These are phyloP conservation scores for Solenopsis invicta DNA, from an alignment of 1,140 invertebrate genomes.

Conservation along the genomic window DNA sequence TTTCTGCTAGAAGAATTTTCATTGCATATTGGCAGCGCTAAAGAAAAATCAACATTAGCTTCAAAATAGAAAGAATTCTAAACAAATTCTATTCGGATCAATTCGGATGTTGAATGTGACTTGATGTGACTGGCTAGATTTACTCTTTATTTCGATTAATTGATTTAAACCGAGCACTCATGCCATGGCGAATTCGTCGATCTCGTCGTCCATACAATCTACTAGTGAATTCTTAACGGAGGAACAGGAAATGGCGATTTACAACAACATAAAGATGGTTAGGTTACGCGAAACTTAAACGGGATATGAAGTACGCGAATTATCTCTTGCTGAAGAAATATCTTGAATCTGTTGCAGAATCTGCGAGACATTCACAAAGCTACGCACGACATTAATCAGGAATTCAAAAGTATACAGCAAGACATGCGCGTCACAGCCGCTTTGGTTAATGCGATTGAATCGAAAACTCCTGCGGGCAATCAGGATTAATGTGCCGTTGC, in stretches of 20 bases:
- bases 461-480: neutral
- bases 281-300: neutral
- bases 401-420: neutral
- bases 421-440: conserved; percentile 10
- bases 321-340: neutral
- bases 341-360: conserved; percentile 41
- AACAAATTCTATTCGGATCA: neutral
- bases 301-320: neutral
- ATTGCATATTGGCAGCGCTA: neutral
- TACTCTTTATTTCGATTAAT: neutral
- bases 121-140: neutral
- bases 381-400: conserved; percentile 3
- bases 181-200: conserved; percentile 1
- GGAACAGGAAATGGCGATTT: conserved; percentile 35
- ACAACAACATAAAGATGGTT: conserved; percentile 23
- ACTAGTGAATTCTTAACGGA: neutral
- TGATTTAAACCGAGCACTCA: neutral
- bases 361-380: conserved; percentile 19
- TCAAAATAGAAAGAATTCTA: neutral
- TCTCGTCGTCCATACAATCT: conserved; percentile 20
- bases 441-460: conserved; percentile 20
- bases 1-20: neutral
- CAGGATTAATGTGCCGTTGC: neutral
- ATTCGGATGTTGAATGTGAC: neutral
- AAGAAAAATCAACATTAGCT: neutral